Evolutionary conservation across 2,797 vertebrate genomes (phyloP), one percentile per base, ranked within the genome.

Genomic region (Champsocephalus esox): DNA sequence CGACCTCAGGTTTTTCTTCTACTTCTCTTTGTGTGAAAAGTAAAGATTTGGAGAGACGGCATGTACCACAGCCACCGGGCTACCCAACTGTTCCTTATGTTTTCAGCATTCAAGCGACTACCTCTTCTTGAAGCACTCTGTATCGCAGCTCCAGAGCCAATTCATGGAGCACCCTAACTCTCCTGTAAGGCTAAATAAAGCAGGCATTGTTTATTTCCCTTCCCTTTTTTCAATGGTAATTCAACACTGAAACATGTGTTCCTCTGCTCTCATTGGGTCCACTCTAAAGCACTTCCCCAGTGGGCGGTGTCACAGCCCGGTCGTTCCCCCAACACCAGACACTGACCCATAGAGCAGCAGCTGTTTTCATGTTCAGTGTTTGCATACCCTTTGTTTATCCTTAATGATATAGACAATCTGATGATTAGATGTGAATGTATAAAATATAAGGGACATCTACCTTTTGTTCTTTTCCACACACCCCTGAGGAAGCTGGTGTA

Each of bases 41-140:
- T 4, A 67, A 52, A 46, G 8, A 59, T 68, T 24, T 54, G 12
- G 59, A 28, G 57, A 71, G 51, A 63, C 60, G 16, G 9, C 21
- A 6, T 65, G 54, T 45, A 19, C 5, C 54, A 65, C 55, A 71
- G 71, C 45, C 59, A 21, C 43, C 45, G 52, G 38, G 46, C 80
- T 92, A 93, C 89, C 90, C 91, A 88, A 86, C 73, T 62, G 79
- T 69, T 70, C 43, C 50, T 73, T 1, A 1, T 16, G 52, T 61
- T 70, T 62, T 49, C 41, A 71, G 9, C 65, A 32, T 61, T 60
- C 48, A 34, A 50, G 49, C 45, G 66, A 41, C 73, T 17, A 84
- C 65, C 45, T 79, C 38, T 5, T 57, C 28, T 50, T 38, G 24
- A 12, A 62, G 17, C 67, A 28, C 10, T 41, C 34, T 58, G 61